Evolutionary conservation across 2,113 vertebrate species (phyloP).

Genomic region (Podarcis cretensis): DNA sequence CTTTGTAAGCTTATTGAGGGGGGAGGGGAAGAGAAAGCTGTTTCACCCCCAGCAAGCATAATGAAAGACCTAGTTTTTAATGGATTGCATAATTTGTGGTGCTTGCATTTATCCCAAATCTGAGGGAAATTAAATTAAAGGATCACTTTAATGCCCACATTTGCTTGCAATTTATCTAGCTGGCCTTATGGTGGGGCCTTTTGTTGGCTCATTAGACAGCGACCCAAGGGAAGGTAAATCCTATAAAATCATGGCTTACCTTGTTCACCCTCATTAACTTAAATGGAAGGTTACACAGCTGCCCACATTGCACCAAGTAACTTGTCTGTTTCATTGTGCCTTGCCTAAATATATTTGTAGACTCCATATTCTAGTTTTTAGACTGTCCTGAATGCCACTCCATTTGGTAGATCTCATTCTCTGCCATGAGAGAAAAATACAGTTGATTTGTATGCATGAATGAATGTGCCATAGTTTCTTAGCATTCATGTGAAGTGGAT

Average conservation of each 20-base stretch:
- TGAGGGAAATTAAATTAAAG: constrained; percentile 14
- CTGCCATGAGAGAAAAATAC: neutral
- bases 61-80: constrained; percentile 3
- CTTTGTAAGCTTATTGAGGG: neutral
- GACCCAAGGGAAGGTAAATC: neutral
- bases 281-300: neutral
- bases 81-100: neutral
- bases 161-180: neutral
- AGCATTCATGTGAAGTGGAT: neutral
- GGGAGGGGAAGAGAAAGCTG: neutral
- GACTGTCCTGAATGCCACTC: neutral
- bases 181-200: neutral
- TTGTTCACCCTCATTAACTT: neutral
- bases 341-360: neutral
- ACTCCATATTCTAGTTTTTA: neutral
- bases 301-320: neutral
- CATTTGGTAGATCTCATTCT: neutral
- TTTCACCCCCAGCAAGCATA: neutral
- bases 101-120: neutral
- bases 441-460: neutral
- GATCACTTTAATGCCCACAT: neutral
- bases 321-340: neutral
- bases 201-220: neutral
- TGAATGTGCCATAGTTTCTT: neutral
- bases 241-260: neutral